Evolutionary conservation across 2,797 vertebrate genomes (phyloP).

Genomic region (Anguilla megastoma): DNA sequence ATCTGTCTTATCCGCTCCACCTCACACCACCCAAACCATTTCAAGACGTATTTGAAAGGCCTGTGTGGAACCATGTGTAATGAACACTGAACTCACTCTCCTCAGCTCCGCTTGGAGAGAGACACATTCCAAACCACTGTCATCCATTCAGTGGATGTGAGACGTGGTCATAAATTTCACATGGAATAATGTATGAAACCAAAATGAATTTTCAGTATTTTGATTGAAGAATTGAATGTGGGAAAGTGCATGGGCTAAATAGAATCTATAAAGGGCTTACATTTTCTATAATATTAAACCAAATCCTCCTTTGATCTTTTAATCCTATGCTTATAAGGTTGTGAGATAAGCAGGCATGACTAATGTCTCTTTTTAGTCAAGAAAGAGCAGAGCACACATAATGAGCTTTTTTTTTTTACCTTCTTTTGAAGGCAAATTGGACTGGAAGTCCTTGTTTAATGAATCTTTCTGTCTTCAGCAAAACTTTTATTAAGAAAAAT

Average conservation of each 20-base stretch:
- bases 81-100: conserved; percentile 58
- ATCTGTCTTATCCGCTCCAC: too few species aligned
- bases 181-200: conserved; percentile 64
- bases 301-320: conserved; percentile 96
- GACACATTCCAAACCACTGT: conserved; percentile 57
- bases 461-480: conserved; percentile 66
- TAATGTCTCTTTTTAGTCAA: conserved; percentile 86
- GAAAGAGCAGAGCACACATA: conserved; percentile 80
- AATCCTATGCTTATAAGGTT: conserved; percentile 95
- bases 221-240: conserved; percentile 64
- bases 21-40: conserved; percentile 15
- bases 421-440: conserved; percentile 79
- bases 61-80: conserved; percentile 60
- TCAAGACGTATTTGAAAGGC: conserved; percentile 60
- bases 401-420: conserved; percentile 73
- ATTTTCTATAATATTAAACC: conserved; percentile 86
- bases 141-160: conserved; percentile 47
- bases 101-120: conserved; percentile 62
- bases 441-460: conserved; percentile 76
- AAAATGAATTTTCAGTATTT: conserved; percentile 68
- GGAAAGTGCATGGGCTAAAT: conserved; percentile 68
- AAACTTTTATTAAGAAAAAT: conserved; percentile 53
- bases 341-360: conserved; percentile 92
- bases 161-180: conserved; percentile 63
- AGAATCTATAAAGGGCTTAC: conserved; percentile 81